Evolutionary conservation across 1,140 invertebrate genomes (phyloP).

Genomic region (Zaprionus tsacasi): DNA sequence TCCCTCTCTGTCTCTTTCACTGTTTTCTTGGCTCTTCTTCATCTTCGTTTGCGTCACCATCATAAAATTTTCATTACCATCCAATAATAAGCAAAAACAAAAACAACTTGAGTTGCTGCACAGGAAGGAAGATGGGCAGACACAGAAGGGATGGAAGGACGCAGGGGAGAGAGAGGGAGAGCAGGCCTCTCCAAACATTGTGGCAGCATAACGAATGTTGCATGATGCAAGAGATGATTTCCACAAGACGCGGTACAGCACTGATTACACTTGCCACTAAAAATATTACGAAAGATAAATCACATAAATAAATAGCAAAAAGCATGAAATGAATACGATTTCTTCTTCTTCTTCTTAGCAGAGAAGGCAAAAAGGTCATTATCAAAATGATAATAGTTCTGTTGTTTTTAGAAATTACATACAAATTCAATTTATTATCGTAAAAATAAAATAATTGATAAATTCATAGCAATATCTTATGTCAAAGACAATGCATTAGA

Average conservation of each 20-base stretch:
- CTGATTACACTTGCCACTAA: background rate
- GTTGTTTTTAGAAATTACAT: no score
- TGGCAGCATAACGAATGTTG: conserved; percentile 3
- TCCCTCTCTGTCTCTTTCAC: background rate
- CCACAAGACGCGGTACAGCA: background rate
- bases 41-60: conserved; percentile 41
- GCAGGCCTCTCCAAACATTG: background rate
- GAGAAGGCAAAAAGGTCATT: no score
- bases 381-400: no score
- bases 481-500: no score
- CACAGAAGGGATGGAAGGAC: background rate
- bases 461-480: no score
- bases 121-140: background rate
- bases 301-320: background rate
- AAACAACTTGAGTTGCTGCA: conserved; percentile 2
- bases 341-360: no score
- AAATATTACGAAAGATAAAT: background rate
- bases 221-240: background rate
- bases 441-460: no score
- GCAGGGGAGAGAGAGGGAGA: background rate
- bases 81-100: conserved; percentile 60
- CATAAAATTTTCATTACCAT: conserved; percentile 73
- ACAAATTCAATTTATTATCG: no score
- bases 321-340: background rate
- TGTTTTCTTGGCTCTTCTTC: background rate